Conservation (phyloP, 2,113 vertebrate species). For the Cariama cristata region DNA sequence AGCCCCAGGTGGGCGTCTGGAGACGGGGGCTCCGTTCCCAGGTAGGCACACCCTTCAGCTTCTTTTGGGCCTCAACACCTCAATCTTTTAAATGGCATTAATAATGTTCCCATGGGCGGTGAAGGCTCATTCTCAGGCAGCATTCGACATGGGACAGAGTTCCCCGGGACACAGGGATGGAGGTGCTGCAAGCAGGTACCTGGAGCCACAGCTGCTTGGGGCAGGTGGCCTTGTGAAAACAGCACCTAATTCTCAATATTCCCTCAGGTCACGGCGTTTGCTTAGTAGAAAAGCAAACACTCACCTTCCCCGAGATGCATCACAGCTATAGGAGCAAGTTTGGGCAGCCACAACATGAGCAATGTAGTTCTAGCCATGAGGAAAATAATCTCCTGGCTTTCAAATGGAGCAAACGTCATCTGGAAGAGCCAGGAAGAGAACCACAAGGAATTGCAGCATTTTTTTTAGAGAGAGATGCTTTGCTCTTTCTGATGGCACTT, state of each 20-base stretch:
- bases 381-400: background rate
- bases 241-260: background rate
- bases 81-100: background rate
- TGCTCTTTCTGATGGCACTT: background rate
- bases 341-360: background rate
- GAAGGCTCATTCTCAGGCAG: background rate
- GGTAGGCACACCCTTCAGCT: background rate
- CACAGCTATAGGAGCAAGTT: background rate
- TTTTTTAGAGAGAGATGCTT: background rate
- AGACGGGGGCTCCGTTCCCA: background rate
- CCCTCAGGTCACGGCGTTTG: background rate
- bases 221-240: background rate
- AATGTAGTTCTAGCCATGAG: rapidly evolving
- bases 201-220: background rate
- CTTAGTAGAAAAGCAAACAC: background rate
- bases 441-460: background rate
- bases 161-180: rapidly evolving
- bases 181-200: rapidly evolving
- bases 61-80: background rate
- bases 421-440: background rate
- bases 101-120: rapidly evolving
- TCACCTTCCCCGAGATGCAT: background rate
- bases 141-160: rapidly evolving
- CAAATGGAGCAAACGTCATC: rapidly evolving
- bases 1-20: background rate